Evolutionary conservation across 2,797 vertebrate genomes (phyloP), one percentile per base, ranked within the genome.

Genomic region (Clarias fuscus): DNA sequence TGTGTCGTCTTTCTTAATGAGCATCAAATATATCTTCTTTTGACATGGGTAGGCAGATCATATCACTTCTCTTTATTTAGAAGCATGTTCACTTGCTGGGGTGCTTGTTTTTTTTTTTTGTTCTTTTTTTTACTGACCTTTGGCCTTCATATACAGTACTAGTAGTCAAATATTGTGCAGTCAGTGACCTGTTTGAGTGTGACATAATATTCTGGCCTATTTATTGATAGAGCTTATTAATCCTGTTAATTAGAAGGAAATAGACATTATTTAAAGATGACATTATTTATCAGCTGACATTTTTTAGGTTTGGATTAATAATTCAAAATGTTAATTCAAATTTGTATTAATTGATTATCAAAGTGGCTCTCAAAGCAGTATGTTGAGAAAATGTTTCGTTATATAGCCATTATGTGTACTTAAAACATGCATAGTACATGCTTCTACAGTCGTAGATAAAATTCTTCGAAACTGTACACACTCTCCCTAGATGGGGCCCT

Each of bases 381-480:
- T 59, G 30, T 22, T 78, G 78, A 48, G 37, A 48, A 65, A 53
- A 48, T 15, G 3, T 40, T 43, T 22, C 14, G 10, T 40, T 79
- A 11, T 11, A 62, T 40, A 24, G 58, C 43, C 24, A 53, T 43
- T 14, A 64, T 67, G 17, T 82, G 43, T 1, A 10, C 17, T 67
- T 81, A 20, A 48, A 68, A 68, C 33, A 56, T 67, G 80, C n/a
- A 20, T 83, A 37, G n/a, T 17, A 75, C 27, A 76, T 71, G 37
- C 59, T 18, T 53, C 13, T 53, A 71, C 14, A 58, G 81, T 85
- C n/a, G 24, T 37, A 73, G 68, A n/a, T 76, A 62, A 76, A 82
- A 67, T 88, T 86, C 83, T 71, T 86, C 70, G 86, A 83, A 90
- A 83, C 76, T 27, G 72, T 85, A 61, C 77, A 61, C 77, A 59